Conservation (phyloP, 2,113 vertebrate genomes). For the Hystrix cristata region DNA sequence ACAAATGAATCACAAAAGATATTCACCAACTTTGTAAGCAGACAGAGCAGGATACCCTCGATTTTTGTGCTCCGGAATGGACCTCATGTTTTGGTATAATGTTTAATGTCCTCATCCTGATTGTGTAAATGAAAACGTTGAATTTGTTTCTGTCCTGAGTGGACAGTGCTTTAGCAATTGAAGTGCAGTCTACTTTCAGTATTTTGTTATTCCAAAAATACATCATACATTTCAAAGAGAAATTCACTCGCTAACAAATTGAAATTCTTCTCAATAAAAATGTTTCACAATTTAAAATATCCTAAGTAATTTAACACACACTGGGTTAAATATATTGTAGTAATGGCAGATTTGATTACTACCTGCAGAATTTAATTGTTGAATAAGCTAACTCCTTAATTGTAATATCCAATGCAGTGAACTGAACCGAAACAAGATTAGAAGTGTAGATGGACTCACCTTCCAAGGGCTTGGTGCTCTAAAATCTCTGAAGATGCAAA, state of each 20-base stretch:
- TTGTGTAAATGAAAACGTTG: background rate
- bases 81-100: background rate
- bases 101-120: background rate
- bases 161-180: background rate
- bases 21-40: background rate
- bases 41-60: background rate
- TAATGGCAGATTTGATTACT: slow-evolving; percentile 42
- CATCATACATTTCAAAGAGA: slow-evolving; percentile 17
- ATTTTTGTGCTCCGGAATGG: background rate
- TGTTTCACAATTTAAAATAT: slow-evolving; percentile 14
- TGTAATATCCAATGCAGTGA: slow-evolving; percentile 89
- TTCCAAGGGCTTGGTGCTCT: slow-evolving; percentile 96
- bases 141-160: background rate
- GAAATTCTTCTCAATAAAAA: slow-evolving; percentile 36
- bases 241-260: background rate
- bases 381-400: slow-evolving; percentile 66
- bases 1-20: background rate
- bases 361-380: slow-evolving; percentile 47
- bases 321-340: background rate
- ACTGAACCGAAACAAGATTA: slow-evolving; percentile 96
- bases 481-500: slow-evolving; percentile 95
- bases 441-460: slow-evolving; percentile 94
- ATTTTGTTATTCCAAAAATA: slow-evolving; percentile 37
- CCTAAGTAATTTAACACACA: background rate
- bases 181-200: background rate